Percentiles rank a stretch among this genome's conserved stretches.
phyloP scores from a whole-genome alignment of 1,140 invertebrate species.

The Dolichoris vasculosae region DNA sequence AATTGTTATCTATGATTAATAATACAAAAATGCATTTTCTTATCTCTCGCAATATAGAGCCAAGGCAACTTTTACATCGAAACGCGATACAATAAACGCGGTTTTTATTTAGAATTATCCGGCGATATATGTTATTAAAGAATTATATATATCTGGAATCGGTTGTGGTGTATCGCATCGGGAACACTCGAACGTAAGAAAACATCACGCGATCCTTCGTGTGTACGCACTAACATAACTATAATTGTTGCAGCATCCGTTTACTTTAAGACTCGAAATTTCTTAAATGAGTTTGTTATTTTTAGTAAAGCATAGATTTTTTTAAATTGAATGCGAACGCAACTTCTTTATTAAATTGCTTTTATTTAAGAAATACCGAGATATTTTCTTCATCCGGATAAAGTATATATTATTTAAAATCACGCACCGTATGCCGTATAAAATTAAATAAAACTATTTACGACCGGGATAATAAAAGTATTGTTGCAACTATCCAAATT shows the following conservation, averaged over 20 bases:
- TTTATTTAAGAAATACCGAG: background rate
- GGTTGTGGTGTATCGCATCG: background rate
- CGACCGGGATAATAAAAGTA: background rate
- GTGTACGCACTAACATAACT: background rate
- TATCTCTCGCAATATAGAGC: background rate
- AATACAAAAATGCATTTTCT: background rate
- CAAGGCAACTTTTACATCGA: background rate
- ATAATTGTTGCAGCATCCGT: constrained; percentile 44
- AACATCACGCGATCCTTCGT: background rate
- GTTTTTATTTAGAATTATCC: constrained; percentile 8
- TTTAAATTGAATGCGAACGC: background rate
- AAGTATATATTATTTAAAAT: background rate
- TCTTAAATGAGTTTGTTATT: constrained; percentile 10
- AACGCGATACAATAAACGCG: constrained; percentile 20
- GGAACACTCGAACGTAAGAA: constrained; percentile 7
- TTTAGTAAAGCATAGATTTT: background rate
- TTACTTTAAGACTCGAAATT: constrained; percentile 25
- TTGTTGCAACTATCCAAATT: background rate
- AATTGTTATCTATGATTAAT: background rate
- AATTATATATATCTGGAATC: background rate
- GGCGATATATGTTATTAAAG: constrained; percentile 11
- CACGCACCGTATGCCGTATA: background rate
- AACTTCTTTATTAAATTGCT: background rate
- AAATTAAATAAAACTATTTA: background rate
- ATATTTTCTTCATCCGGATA: background rate